Conservation (phyloP, 2,113 vertebrate species). For the Sprattus sprattus region DNA sequence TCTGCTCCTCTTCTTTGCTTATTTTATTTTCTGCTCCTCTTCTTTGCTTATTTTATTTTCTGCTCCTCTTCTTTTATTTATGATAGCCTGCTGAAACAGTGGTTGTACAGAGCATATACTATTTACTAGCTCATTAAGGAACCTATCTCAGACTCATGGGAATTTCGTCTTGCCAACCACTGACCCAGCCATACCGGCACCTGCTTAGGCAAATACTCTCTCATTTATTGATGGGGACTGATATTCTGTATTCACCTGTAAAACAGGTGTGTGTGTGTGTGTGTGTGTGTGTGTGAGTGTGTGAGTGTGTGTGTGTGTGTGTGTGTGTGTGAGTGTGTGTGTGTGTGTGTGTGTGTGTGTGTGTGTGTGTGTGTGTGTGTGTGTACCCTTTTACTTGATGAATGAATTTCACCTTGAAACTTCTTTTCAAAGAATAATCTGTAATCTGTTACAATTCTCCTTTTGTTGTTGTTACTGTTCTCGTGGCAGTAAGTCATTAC, state of each 20-base stretch:
- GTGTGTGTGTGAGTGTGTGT: not conserved
- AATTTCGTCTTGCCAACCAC: not conserved
- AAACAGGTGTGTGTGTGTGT: conserved; percentile 34
- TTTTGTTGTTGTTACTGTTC: conserved; percentile 9
- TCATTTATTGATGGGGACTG: conserved; percentile 59
- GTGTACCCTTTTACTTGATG: not conserved
- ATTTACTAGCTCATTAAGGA: conserved; percentile 36
- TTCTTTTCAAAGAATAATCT: not conserved
- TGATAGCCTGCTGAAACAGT: conserved; percentile 48
- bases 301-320: too few relatives aligned
- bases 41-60: conserved; percentile 53
- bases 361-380: conserved; percentile 23
- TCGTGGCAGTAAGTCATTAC: not conserved
- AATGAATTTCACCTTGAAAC: not conserved
- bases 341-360: not conserved
- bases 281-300: too few relatives aligned
- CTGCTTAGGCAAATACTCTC: conserved; percentile 25
- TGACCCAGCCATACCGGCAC: conserved; percentile 34
- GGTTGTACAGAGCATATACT: conserved; percentile 29
- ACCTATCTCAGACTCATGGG: conserved; percentile 7
- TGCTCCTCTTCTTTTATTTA: conserved; percentile 40
- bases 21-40: conserved; percentile 29
- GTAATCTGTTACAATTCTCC: not conserved
- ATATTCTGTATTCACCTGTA: conserved; percentile 59
- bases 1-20: conserved; percentile 32